Conservation (phyloP, 2,888 invertebrate genomes). For the Parnassius smintheus region DNA sequence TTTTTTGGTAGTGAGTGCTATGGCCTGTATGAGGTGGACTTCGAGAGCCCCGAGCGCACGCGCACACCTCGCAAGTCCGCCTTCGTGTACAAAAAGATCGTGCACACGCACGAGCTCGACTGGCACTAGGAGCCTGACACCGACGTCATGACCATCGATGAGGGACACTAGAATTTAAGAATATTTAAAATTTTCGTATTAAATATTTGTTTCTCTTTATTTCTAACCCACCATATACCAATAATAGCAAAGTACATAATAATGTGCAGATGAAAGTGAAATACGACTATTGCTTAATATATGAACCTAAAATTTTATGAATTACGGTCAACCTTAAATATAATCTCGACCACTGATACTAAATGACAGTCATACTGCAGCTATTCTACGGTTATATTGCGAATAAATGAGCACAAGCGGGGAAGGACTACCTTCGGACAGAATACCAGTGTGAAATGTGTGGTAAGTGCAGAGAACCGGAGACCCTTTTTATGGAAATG, state of each 20-base stretch:
- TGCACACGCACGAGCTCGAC: constrained; percentile 52
- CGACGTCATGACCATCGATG: constrained; percentile 33
- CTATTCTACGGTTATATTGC: too few species aligned
- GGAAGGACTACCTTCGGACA: too few species aligned
- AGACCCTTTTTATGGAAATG: too few species aligned
- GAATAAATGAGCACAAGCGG: too few species aligned
- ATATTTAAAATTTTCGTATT: not conserved
- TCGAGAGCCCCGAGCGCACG: constrained; percentile 75
- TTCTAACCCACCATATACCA: not conserved
- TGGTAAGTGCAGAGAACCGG: too few species aligned
- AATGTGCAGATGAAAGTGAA: too few species aligned
- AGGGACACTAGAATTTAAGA: constrained; percentile 27
- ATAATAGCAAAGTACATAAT: not conserved
- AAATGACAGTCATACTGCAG: too few species aligned
- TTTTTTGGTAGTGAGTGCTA: constrained; percentile 58
- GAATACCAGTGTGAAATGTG: too few species aligned
- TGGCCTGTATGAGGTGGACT: constrained; percentile 84
- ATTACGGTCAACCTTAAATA: too few species aligned
- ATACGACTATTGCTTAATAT: too few species aligned
- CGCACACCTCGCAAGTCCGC: constrained; percentile 83
- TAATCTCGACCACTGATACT: too few species aligned
- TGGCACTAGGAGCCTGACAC: constrained; percentile 42
- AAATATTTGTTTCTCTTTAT: not conserved
- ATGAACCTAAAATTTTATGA: too few species aligned
- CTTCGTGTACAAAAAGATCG: constrained; percentile 69